A percentile compares a stretch with the other conserved stretches of the same genome.
These are phyloP conservation scores for Aulostomus chinensis DNA, from an alignment of 2,797 vertebrate species.

Conservation along the genomic window DNA sequence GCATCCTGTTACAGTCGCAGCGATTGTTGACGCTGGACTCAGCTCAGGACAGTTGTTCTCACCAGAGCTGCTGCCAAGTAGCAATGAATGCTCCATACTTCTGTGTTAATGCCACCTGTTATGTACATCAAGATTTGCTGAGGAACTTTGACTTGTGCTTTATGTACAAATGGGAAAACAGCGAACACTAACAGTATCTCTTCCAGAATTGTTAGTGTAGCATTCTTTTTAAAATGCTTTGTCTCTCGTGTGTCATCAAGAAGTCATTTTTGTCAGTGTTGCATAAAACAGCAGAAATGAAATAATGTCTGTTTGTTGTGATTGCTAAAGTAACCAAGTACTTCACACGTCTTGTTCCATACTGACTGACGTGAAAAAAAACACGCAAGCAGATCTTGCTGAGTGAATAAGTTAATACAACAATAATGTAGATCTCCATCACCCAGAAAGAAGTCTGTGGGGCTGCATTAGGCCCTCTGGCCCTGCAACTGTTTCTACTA, in stretches of 20 bases:
- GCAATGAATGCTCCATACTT: constrained; percentile 24
- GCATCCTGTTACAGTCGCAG: constrained; percentile 29
- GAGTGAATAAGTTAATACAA: no score
- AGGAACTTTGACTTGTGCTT: constrained; percentile 33
- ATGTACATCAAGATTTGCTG: constrained; percentile 58
- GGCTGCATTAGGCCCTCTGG: no score
- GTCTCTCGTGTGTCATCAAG: constrained; percentile 18
- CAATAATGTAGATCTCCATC: no score
- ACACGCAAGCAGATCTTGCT: no score
- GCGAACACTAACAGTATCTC: constrained; percentile 14
- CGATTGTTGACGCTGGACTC: constrained; percentile 42
- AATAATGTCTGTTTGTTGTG: constrained; percentile 5
- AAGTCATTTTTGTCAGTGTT: constrained; percentile 1
- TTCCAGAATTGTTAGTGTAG: constrained; percentile 4
- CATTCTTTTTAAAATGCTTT: constrained; percentile 13
- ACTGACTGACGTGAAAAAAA: constrained; percentile 15
- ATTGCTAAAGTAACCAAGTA: background rate
- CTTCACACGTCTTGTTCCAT: constrained; percentile 9
- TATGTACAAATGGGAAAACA: constrained; percentile 51
- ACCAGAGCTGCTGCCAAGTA: constrained; percentile 44
- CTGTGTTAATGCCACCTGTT: constrained; percentile 57
- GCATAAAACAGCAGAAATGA: constrained; percentile 10
- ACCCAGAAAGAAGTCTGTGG: no score
- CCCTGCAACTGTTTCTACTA: no score
- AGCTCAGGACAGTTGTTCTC: constrained; percentile 57